phyloP scores from a whole-genome alignment of 2,113 vertebrate genomes.

The Chaetodon auriga region DNA sequence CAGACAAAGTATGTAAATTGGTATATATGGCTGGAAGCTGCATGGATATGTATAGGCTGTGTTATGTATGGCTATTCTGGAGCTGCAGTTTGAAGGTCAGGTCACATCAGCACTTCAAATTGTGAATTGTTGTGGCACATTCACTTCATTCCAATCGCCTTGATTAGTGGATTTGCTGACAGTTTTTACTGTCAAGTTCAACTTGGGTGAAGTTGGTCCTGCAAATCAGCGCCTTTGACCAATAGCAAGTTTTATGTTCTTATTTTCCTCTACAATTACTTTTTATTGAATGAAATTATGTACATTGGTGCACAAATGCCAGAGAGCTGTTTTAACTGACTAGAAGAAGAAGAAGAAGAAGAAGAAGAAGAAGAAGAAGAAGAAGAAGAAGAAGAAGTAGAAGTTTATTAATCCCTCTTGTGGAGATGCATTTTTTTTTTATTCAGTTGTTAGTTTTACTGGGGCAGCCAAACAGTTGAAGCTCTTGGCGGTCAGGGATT shows the following conservation, averaged over 20 bases:
- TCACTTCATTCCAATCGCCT: not conserved
- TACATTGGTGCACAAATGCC: too few relatives aligned
- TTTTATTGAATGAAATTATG: too few relatives aligned
- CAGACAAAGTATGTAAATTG: constrained; percentile 12
- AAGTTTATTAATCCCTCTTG: too few relatives aligned
- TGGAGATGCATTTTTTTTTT: too few relatives aligned
- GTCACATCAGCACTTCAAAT: not conserved
- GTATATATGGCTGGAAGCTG: not conserved
- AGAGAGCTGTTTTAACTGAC: too few relatives aligned
- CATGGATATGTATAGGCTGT: not conserved
- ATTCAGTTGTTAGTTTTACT: too few relatives aligned
- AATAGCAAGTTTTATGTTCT: not conserved
- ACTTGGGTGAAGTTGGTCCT: constrained; percentile 7
- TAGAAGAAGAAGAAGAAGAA: too few relatives aligned
- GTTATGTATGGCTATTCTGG: not conserved
- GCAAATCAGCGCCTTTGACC: not conserved
- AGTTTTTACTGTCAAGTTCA: not conserved
- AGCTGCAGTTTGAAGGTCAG: not conserved
- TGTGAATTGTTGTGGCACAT: not conserved
- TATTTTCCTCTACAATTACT: not conserved
- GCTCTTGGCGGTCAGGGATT: too few relatives aligned
- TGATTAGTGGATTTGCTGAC: not conserved
- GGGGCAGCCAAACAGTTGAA: too few relatives aligned
- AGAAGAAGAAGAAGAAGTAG: too few relatives aligned
- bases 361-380: too few relatives aligned